These are phyloP conservation scores for Drosophila navojoa DNA, from an alignment of 1,140 invertebrate species.

Conservation along the genomic window DNA sequence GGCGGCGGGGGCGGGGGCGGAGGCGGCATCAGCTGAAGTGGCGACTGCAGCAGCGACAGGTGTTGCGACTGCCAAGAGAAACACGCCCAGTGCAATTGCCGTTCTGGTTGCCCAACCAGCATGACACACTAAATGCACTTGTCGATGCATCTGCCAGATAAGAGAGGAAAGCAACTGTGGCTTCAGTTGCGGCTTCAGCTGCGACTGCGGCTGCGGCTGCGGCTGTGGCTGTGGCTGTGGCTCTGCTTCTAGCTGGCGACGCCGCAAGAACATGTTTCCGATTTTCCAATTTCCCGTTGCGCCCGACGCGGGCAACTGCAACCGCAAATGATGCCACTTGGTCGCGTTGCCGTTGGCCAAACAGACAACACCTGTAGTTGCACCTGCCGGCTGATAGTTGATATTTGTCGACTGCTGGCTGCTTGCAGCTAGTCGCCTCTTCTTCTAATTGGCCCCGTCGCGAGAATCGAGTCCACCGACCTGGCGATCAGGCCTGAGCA, in stretches of 20 bases:
- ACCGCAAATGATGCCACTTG: constrained; percentile 75
- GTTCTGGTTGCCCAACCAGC: constrained; percentile 76
- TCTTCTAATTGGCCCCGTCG: constrained; percentile 54
- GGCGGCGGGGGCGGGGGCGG: not conserved
- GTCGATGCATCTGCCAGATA: constrained; percentile 65
- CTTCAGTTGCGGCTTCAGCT: not conserved
- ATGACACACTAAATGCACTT: constrained; percentile 68
- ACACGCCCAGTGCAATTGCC: constrained; percentile 29
- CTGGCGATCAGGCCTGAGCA: constrained; percentile 9
- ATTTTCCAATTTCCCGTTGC: constrained; percentile 78
- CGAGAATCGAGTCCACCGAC: constrained; percentile 17
- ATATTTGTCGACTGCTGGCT: too few species aligned
- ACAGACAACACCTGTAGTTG: constrained; percentile 46
- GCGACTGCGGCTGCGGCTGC: not conserved
- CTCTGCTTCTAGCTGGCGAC: constrained; percentile 23
- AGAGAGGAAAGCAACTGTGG: constrained; percentile 40
- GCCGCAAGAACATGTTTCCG: constrained; percentile 79
- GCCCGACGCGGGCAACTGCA: constrained; percentile 39
- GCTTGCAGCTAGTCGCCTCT: not conserved
- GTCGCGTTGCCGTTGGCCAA: constrained; percentile 36
- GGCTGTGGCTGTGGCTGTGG: not conserved
- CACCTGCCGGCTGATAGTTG: too few species aligned
- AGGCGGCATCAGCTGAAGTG: not conserved
- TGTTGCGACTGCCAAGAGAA: constrained; percentile 14
- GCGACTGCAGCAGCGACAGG: constrained; percentile 9